Evolutionary conservation across 2,113 vertebrate genomes (phyloP), one percentile per base, ranked within the genome.

Genomic region (Pseudorhombus dupliciocellatus): DNA sequence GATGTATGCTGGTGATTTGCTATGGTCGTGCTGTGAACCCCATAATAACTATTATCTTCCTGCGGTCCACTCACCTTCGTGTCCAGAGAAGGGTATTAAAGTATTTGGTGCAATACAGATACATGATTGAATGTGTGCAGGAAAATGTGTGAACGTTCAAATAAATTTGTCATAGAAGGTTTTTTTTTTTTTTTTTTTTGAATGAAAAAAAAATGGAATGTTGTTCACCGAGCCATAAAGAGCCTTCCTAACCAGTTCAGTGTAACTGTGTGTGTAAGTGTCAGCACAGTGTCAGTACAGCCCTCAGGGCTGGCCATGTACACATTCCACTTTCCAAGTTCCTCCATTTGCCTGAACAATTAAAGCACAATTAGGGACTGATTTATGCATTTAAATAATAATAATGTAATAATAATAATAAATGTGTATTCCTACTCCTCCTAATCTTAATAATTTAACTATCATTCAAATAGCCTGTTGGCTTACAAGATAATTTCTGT

Each of bases 1-100:
- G 84, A 85, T 70, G 79, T 85, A 79, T 79, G 25, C 68, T 25
- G 55, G 80, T 76, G 77, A 79, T 87, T 83, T 87, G 75, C 69
- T 77, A 59, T 86, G 75, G 81, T 83, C 80, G 14, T 44, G 54
- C 66, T 83, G 79, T 64, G 84, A 76, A 75, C 73, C 74, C 71
- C 63, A 24, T 60, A 63, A 71, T 73, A 75, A 73, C 61, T 58
- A 56, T 68, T 77, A 64, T 60, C 8, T 37, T 56, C 61, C 70
- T 63, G 80, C 73, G 85, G 54, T 79, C 57, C 26, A 73, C 54
- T 61, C 37, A 20, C 30, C 7, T 60, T 11, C 22, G 37, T 37
- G 58, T 34, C 52, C 50, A 58, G 20, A 66, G 50, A 66, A 34
- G 53, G 8, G 18, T 52, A 18, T 24, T 28, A 1, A 31, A 65